Percentiles rank a stretch among this genome's conserved stretches.
phyloP scores from a whole-genome alignment of 2,797 vertebrate genomes.

The Catamblyrhynchus diadema region DNA sequence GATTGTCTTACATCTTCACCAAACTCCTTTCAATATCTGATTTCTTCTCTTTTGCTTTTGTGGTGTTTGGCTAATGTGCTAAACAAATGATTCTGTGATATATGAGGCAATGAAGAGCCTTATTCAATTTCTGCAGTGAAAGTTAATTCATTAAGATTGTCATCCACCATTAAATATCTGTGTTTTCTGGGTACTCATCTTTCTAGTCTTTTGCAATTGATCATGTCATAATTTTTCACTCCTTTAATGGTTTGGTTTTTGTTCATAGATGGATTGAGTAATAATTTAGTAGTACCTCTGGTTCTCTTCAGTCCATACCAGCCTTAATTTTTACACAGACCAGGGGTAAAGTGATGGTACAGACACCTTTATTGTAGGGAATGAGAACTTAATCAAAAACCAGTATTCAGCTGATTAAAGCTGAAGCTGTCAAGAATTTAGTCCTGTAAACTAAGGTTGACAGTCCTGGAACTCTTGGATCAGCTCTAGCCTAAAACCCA shows the following conservation, averaged over 20 bases:
- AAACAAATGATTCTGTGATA: background rate
- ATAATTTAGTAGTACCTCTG: background rate
- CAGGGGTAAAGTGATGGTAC: background rate
- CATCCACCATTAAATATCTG: background rate
- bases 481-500: background rate
- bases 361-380: background rate
- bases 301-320: background rate
- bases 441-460: background rate
- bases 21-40: background rate
- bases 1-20: background rate
- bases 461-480: background rate
- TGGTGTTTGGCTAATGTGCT: background rate
- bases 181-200: background rate
- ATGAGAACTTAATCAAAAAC: background rate
- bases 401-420: background rate
- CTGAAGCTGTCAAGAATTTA: background rate
- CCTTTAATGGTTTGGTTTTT: background rate
- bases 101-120: background rate
- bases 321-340: background rate
- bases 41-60: background rate
- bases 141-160: background rate
- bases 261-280: background rate
- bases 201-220: background rate
- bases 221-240: background rate
- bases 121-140: background rate